Base-by-base conservation (phyloP, 2,797 vertebrate genomes). In the Pterois miles region DNA sequence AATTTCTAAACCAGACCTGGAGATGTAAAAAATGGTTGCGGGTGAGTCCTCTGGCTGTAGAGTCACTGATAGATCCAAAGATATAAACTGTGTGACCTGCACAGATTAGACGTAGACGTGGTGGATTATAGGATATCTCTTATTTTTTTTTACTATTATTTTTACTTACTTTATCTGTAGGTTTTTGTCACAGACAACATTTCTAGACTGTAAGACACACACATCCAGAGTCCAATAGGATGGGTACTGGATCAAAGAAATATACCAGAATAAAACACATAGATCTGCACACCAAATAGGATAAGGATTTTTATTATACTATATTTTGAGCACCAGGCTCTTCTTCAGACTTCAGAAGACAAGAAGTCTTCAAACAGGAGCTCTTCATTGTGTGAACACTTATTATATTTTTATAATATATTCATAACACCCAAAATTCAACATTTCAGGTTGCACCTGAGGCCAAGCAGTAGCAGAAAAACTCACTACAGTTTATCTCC, bases 1-100 rank as follows among this genome's bases (percentile, higher is more conserved):
- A 33, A 78, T 82, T 75, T 74, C 38, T 46, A 65, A 76, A 78
- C 59, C 83, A 78, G 62, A 63, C 33, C 4, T 62, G 52, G 23
- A 65, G 68, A 40, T 12, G 3, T 6, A 38, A 57, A 59, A 38
- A 70, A 10, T 62, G 67, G 48, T 48, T 22, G 36, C 54, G 38
- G 57, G 50, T 3, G 57, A 60, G 43, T 27, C 8, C 14, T 76
- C 48, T 56, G 33, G 38, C 74, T 76, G 59, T 14, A 12, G 25
- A 71, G 25, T 78, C 6, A 71, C 22, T 4, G 60, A 65, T 27
- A 14, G 27, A 69, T 58, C 57, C 43, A 71, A 18, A 68, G 18
- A 64, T 71, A 52, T 57, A 52, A 80, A 66, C 67, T n/a, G 46
- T 38, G 13, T 82, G 52, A 76, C 43, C 64, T 48, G 58, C 33